These are phyloP conservation scores for Drosophila nigricruria DNA, from an alignment of 2,888 invertebrate genomes.

Conservation along the genomic window DNA sequence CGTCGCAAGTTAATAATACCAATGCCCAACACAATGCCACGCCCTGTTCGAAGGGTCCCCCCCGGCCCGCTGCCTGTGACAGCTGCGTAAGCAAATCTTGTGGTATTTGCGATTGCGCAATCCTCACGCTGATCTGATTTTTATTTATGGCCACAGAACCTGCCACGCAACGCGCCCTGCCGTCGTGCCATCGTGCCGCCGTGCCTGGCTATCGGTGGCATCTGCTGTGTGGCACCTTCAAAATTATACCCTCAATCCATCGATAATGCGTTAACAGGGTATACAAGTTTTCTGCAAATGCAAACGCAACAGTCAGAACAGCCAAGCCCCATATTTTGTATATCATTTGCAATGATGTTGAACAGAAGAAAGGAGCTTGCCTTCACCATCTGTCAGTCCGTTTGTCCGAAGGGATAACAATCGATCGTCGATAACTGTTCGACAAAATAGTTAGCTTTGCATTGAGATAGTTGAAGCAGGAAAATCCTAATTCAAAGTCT, in stretches of 20 bases:
- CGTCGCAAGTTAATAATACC: constrained; percentile 53
- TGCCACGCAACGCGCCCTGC: constrained; percentile 22
- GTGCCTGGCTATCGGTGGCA: constrained; percentile 9
- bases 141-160: constrained; percentile 77
- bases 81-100: constrained; percentile 60
- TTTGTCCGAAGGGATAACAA: too few species aligned
- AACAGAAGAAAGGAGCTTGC: too few species aligned
- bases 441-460: too few species aligned
- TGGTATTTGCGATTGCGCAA: constrained; percentile 81
- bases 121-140: constrained; percentile 83
- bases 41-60: constrained; percentile 22
- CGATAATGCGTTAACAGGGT: background rate
- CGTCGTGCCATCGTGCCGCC: background rate
- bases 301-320: background rate
- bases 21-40: constrained; percentile 30
- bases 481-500: too few species aligned
- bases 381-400: background rate
- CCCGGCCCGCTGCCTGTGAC: constrained; percentile 21
- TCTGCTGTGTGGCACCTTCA: constrained; percentile 39
- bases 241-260: constrained; percentile 22
- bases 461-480: too few species aligned
- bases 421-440: too few species aligned
- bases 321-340: background rate
- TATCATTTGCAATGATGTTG: background rate
- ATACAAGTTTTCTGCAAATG: background rate